phyloP scores from a whole-genome alignment of 2,113 vertebrate species.

The Muscicapa adusta region DNA sequence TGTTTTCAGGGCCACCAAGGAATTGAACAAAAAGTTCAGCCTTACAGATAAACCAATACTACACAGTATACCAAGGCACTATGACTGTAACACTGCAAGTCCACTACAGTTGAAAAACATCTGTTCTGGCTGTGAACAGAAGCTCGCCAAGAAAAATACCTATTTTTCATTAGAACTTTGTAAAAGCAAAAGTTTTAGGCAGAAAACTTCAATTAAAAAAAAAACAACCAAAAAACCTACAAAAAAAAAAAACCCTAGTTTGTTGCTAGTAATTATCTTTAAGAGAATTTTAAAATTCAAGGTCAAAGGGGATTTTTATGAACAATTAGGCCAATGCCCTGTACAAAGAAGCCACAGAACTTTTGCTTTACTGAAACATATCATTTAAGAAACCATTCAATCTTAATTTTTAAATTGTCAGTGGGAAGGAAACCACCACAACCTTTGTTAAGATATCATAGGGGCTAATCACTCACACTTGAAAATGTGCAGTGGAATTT shows the following conservation, averaged over 20 bases:
- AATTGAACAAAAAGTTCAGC: background rate
- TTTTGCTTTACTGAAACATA: conserved; percentile 30
- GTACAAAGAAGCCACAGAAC: conserved; percentile 23
- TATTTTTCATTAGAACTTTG: background rate
- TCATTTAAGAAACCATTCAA: conserved; percentile 45
- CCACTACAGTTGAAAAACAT: background rate
- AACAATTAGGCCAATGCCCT: background rate
- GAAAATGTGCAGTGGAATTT: conserved; percentile 47
- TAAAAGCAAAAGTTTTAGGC: background rate
- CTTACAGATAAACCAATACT: background rate
- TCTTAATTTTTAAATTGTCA: conserved; percentile 43
- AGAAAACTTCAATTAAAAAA: background rate
- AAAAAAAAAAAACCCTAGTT: background rate
- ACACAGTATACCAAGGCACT: background rate
- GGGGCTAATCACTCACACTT: conserved; percentile 18
- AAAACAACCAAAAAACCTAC: too few relatives aligned
- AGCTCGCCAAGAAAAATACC: background rate
- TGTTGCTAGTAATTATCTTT: background rate
- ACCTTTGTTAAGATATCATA: conserved; percentile 40
- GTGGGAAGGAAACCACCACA: conserved; percentile 26
- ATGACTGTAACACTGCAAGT: background rate
- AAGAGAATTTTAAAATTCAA: background rate
- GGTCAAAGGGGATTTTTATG: conserved; percentile 6
- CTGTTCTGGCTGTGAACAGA: background rate
- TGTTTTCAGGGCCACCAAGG: background rate